These are phyloP conservation scores for Patella depressa DNA, from an alignment of 2,888 invertebrate genomes.

Conservation along the genomic window DNA sequence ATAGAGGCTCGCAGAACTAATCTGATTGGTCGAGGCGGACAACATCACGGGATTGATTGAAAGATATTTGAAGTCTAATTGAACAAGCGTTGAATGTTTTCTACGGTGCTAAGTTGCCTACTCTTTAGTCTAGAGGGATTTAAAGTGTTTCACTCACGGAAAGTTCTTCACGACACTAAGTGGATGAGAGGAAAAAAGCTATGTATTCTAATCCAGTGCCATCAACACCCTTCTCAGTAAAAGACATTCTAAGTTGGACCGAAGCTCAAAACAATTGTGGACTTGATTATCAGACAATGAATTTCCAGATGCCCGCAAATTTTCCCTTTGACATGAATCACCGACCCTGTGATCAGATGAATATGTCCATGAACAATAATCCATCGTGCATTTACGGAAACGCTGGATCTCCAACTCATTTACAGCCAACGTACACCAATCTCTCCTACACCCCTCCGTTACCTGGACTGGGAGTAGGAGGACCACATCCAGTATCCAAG, in stretches of 20 bases:
- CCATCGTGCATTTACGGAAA: constrained; percentile 47
- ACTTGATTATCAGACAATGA: constrained; percentile 34
- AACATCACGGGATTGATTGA: neutral
- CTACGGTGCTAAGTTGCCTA: constrained; percentile 5
- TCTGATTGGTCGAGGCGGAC: neutral
- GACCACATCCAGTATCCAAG: constrained; percentile 17
- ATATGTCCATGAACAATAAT: constrained; percentile 36
- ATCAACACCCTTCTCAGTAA: constrained; percentile 72
- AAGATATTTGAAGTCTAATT: constrained; percentile 2
- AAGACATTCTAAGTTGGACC: constrained; percentile 75
- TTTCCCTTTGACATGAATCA: constrained; percentile 24
- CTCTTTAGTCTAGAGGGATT: constrained; percentile 9
- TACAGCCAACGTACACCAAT: constrained; percentile 52
- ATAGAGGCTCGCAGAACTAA: neutral
- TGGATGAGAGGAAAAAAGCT: constrained; percentile 3
- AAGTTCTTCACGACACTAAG: constrained; percentile 5
- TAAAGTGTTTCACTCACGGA: constrained; percentile 13
- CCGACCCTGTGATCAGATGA: constrained; percentile 21
- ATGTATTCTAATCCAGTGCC: constrained; percentile 7
- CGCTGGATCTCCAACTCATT: constrained; percentile 37
- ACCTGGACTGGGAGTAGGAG: constrained; percentile 34
- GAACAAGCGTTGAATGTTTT: constrained; percentile 10
- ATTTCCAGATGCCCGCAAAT: constrained; percentile 27
- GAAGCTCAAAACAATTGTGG: constrained; percentile 40
- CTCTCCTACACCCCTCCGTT: constrained; percentile 47